These are phyloP conservation scores for Melanostoma scalare DNA, from an alignment of 2,888 invertebrate species.

Conservation along the genomic window DNA sequence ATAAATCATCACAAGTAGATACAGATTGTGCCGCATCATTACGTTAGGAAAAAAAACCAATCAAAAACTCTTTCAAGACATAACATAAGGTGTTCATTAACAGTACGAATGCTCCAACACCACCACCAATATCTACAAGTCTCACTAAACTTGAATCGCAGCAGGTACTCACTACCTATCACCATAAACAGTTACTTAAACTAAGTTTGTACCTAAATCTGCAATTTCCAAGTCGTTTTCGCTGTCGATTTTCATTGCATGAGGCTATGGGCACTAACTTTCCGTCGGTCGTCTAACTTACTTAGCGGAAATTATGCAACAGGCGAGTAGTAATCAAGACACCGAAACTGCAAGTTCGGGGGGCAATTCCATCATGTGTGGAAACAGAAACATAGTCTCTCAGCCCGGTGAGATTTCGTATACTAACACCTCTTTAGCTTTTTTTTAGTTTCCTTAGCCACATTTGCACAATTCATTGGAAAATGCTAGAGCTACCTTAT, in stretches of 20 bases:
- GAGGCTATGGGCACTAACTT: constrained; percentile 34
- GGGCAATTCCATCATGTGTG: background rate
- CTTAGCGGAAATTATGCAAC: constrained; percentile 57
- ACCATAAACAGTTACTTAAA: too few species aligned
- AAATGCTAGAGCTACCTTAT: background rate
- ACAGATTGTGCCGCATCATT: too few species aligned
- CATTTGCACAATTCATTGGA: constrained; percentile 16
- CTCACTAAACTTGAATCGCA: too few species aligned
- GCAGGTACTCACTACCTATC: too few species aligned
- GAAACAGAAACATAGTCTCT: background rate
- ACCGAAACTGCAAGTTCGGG: constrained; percentile 1
- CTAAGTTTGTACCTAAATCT: background rate
- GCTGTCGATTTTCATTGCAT: background rate
- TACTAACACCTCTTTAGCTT: background rate
- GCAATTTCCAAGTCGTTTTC: background rate
- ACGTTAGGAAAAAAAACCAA: too few species aligned
- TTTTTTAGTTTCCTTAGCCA: background rate
- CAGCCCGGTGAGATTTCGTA: background rate
- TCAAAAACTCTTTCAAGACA: too few species aligned
- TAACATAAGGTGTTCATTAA: too few species aligned
- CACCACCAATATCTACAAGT: background rate
- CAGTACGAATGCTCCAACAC: background rate
- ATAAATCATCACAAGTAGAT: too few species aligned
- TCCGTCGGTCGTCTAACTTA: constrained; percentile 18
- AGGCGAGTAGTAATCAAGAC: constrained; percentile 10